phyloP scores from a whole-genome alignment of 2,888 invertebrate genomes.

The Agelastica alni region DNA sequence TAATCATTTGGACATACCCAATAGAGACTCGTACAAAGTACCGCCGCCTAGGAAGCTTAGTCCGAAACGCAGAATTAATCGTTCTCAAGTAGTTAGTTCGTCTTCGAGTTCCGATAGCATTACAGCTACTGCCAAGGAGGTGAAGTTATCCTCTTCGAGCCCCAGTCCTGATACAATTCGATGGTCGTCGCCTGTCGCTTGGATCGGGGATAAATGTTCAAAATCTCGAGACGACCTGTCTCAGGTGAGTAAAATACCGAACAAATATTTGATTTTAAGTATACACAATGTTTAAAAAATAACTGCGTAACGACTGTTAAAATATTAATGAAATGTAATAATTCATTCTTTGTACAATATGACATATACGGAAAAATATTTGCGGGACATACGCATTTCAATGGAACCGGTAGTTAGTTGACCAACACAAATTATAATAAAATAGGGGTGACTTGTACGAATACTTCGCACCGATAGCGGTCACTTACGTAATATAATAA shows the following conservation, averaged over 20 bases:
- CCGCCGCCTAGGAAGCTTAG: conserved; percentile 60
- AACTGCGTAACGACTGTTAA: too few species aligned
- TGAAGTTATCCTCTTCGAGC: conserved; percentile 52
- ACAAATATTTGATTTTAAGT: too few species aligned
- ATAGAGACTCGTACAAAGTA: conserved; percentile 53
- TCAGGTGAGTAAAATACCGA: conserved; percentile 16
- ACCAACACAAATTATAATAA: too few species aligned
- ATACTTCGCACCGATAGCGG: too few species aligned
- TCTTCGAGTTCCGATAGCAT: conserved; percentile 67
- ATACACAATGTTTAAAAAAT: neutral
- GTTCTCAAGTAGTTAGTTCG: conserved; percentile 61
- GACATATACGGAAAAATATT: too few species aligned
- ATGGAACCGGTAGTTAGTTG: too few species aligned
- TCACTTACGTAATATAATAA: too few species aligned
- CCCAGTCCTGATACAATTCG: conserved; percentile 56
- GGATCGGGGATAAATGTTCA: conserved; percentile 50
- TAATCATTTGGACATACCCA: conserved; percentile 66
- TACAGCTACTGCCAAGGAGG: conserved; percentile 59
- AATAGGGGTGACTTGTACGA: too few species aligned
- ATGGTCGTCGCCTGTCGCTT: conserved; percentile 54
- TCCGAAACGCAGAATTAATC: conserved; percentile 62
- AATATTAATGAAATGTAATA: too few species aligned
- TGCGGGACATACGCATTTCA: too few species aligned
- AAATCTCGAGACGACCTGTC: conserved; percentile 42
- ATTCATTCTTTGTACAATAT: too few species aligned